Conservation (phyloP, 2,113 vertebrate genomes). For the Megaceryle maxima region DNA sequence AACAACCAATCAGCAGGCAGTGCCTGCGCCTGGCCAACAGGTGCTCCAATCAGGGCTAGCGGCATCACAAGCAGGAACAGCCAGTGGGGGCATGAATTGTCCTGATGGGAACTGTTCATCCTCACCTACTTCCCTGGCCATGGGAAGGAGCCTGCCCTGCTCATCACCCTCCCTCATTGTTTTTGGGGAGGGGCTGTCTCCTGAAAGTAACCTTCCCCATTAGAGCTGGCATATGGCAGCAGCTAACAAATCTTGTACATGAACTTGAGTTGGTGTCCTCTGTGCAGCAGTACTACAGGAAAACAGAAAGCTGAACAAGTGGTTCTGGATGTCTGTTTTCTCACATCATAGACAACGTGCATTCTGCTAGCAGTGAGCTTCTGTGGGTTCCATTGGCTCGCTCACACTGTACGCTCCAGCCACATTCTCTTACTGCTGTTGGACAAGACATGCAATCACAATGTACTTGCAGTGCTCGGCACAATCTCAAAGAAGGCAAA, state of each 20-base stretch:
- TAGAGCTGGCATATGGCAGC: not conserved
- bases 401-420: fast-evolving
- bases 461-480: not conserved
- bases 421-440: not conserved
- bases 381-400: not conserved
- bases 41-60: fast-evolving
- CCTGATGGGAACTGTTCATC: not conserved
- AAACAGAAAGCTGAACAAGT: not conserved
- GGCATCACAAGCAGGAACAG: not conserved
- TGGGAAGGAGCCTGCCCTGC: too few species aligned
- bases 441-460: not conserved
- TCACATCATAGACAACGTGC: not conserved
- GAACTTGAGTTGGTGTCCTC: not conserved
- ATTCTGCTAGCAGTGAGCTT: not conserved
- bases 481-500: not conserved
- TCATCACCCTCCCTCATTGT: not conserved
- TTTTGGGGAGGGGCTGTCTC: not conserved
- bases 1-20: fast-evolving
- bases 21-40: fast-evolving
- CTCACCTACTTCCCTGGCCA: not conserved
- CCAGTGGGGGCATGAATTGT: fast-evolving
- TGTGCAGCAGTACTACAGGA: not conserved
- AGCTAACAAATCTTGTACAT: not conserved
- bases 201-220: fast-evolving
- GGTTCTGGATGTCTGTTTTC: not conserved